Evolutionary conservation across 2,113 vertebrate species (phyloP).

Genomic region (Sigmodon hispidus): DNA sequence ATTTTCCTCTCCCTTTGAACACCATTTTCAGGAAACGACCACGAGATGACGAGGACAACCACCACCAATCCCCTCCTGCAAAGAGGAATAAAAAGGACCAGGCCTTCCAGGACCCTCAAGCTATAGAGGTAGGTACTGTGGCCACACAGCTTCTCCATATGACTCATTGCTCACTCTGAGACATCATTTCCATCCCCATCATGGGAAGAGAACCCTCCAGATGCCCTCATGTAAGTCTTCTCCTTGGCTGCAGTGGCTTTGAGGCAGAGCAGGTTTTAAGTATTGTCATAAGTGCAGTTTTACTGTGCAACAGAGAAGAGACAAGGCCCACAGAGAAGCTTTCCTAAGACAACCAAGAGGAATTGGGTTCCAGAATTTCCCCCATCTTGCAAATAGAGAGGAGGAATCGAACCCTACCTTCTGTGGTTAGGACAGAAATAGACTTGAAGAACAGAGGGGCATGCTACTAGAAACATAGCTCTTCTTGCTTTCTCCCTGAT

Average conservation of each 20-base stretch:
- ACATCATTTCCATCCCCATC: not conserved
- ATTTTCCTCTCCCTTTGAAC: not conserved
- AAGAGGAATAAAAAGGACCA: conserved; percentile 33
- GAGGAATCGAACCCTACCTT: not conserved
- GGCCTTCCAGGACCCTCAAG: not conserved
- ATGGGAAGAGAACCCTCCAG: not conserved
- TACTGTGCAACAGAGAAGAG: not conserved
- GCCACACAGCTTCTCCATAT: conserved; percentile 82
- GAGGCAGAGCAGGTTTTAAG: not conserved
- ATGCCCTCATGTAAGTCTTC: not conserved
- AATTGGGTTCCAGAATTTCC: not conserved
- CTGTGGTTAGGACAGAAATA: not conserved
- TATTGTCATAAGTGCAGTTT: not conserved
- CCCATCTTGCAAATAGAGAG: not conserved
- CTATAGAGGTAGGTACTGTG: conserved; percentile 86
- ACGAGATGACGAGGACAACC: not conserved
- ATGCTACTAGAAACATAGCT: not conserved
- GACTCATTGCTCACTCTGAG: not conserved
- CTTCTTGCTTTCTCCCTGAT: not conserved
- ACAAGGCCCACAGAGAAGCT: not conserved
- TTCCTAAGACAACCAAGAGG: not conserved
- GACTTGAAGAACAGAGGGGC: not conserved
- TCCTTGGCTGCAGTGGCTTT: not conserved
- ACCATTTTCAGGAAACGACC: conserved; percentile 83
- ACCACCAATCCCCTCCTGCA: not conserved